phyloP scores from a whole-genome alignment of 2,113 vertebrate genomes.

The Brachypodius melanocephalos region DNA sequence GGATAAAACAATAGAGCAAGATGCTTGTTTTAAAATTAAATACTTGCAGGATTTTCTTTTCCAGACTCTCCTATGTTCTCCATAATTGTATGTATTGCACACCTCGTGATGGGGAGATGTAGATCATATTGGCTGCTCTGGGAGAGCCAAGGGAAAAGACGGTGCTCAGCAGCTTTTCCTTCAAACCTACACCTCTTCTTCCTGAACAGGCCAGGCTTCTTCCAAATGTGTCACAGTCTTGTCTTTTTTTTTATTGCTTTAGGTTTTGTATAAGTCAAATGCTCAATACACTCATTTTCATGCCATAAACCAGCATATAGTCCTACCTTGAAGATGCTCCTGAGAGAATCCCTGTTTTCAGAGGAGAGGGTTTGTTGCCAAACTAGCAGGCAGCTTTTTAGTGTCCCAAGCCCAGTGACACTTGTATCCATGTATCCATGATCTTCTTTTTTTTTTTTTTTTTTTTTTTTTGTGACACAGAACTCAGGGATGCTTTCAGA shows the following conservation, averaged over 20 bases:
- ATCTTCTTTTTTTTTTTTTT: background rate
- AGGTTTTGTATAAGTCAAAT: background rate
- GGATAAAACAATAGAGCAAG: background rate
- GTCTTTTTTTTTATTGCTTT: background rate
- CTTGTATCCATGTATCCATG: background rate
- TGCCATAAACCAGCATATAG: background rate
- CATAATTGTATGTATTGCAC: background rate
- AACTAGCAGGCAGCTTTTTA: background rate
- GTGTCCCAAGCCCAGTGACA: background rate
- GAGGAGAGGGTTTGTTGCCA: background rate
- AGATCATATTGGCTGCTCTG: background rate
- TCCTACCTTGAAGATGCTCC: background rate
- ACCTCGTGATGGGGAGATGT: background rate
- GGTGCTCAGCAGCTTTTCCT: background rate
- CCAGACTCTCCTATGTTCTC: background rate
- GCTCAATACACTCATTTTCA: background rate
- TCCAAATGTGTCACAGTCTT: background rate
- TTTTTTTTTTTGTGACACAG: background rate
- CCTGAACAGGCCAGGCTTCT: background rate
- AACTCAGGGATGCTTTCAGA: background rate
- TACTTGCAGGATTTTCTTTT: background rate
- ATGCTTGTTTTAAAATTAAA: background rate
- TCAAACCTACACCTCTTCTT: background rate
- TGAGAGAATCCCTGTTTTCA: background rate
- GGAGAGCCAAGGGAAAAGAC: background rate